These are phyloP conservation scores for Takifugu ocellatus DNA, from an alignment of 2,797 vertebrate genomes.

Conservation along the genomic window DNA sequence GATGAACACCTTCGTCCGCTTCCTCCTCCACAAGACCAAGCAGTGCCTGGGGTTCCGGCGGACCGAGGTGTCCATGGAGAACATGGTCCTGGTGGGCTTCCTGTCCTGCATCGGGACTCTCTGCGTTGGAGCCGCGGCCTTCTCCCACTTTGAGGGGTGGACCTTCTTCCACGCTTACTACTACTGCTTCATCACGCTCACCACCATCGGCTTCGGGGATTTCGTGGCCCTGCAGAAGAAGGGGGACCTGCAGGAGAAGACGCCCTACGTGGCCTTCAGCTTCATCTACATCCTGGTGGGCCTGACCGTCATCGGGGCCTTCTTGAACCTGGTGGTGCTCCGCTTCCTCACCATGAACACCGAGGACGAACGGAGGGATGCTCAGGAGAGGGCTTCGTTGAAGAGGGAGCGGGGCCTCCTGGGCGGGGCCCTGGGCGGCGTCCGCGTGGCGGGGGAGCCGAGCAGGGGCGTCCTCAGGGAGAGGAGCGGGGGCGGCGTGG, in stretches of 20 bases:
- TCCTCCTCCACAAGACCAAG: slow-evolving; percentile 87
- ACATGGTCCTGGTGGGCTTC: slow-evolving; percentile 94
- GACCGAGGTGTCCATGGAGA: slow-evolving; percentile 90
- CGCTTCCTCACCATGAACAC: slow-evolving; percentile 94
- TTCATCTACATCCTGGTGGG: slow-evolving; percentile 97
- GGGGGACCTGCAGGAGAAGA: slow-evolving; percentile 92
- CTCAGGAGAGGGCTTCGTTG: slow-evolving; percentile 79
- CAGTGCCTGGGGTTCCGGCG: slow-evolving; percentile 83
- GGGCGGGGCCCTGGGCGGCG: slow-evolving; percentile 53
- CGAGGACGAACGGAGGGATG: slow-evolving; percentile 82
- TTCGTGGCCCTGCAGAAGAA: slow-evolving; percentile 96
- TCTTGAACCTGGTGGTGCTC: slow-evolving; percentile 93
- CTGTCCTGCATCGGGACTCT: slow-evolving; percentile 90
- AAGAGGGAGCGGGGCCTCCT: slow-evolving; percentile 77
- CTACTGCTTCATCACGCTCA: slow-evolving; percentile 97
- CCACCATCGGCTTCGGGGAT: slow-evolving; percentile 96
- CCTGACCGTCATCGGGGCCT: slow-evolving; percentile 92
- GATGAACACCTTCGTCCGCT: slow-evolving; percentile 91
- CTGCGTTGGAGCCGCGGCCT: slow-evolving; percentile 87
- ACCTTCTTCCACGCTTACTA: slow-evolving; percentile 98
- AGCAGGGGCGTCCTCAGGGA: slow-evolving; percentile 36
- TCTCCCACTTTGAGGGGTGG: slow-evolving; percentile 95
- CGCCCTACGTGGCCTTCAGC: slow-evolving; percentile 92
- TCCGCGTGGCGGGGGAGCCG: slow-evolving; percentile 34
- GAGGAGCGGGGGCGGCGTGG: slow-evolving; percentile 61